Base-by-base conservation (phyloP, 2,888 invertebrate genomes). In the Epinotia nisella region DNA sequence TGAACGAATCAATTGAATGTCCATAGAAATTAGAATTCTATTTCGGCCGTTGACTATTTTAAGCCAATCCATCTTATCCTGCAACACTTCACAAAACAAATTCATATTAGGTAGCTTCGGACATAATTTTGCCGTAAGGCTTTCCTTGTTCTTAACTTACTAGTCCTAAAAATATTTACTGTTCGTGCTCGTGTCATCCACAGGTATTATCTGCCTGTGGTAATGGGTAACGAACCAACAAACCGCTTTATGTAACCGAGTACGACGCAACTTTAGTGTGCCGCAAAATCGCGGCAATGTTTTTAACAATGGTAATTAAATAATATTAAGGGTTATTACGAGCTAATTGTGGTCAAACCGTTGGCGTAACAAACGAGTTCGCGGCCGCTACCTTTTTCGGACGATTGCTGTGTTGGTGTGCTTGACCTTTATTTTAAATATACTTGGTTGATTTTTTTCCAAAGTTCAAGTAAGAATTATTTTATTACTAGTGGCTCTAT, bases 321-420 rank as follows among this genome's bases (percentile, higher is more conserved):
- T 39, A 51, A 72, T 72, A 68, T 68, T 68, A 72, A 68, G 61
- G 72, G 67, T 68, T 71, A 71, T 67, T 67, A 56, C 55, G 55
- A 55, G 39, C 1, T 55, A 53, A 66, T 56, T 58, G 55, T 21
- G 53, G 65, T 41, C 55, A 29, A 13, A 66, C 45, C 67, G 41
- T 58, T 68, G 56, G 24, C 51, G 68, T 45, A 73, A 73, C 56
- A 15, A 69, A 73, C 73, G 19, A 19, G 64, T 65, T 59, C 21
- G 51, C 56, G 49, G 49, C 56, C 49, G 65, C 49, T 61, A 58
- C 75, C 69, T 49, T 73, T 58, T 73, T 58, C 24, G 69, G 73
- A 64, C 15, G 29, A 10, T 56, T 62, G 39, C 53, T 45, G 53
- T 61, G 71, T 72, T 67, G 72, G 72, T 56, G 72, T 58, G 53